phyloP scores from a whole-genome alignment of 2,797 vertebrate genomes.

The Enteromius radiatus region DNA sequence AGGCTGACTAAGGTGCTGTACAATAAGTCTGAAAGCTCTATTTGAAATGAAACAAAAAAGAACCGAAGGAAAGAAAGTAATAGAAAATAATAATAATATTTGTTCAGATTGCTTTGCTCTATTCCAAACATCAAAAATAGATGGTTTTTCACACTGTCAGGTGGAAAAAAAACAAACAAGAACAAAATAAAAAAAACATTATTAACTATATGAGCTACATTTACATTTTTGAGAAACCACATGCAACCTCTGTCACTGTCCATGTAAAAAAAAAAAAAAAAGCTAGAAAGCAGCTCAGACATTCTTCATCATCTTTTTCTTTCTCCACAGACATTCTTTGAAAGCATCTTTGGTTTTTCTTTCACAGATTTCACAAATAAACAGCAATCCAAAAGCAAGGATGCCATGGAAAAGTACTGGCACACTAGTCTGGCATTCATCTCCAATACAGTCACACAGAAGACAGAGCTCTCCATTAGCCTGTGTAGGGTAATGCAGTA shows the following conservation, averaged over 20 bases:
- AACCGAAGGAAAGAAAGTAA: no score
- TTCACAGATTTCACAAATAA: conserved; percentile 6
- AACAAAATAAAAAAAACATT: no score
- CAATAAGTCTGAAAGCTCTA: no score
- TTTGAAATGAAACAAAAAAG: no score
- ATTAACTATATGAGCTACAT: not conserved
- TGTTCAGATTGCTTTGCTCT: not conserved
- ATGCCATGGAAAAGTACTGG: conserved; percentile 34
- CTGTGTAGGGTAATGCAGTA: conserved; percentile 32
- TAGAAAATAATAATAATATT: no score
- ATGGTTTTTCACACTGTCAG: not conserved
- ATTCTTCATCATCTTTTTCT: not conserved
- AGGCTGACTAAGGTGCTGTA: no score
- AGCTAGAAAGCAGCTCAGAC: not conserved
- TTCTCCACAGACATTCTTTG: not conserved
- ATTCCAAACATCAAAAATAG: not conserved
- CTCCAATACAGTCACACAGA: conserved; percentile 13
- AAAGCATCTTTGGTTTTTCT: not conserved
- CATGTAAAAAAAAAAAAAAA: not conserved
- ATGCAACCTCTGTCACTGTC: not conserved
- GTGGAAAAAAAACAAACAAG: not conserved
- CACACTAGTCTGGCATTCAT: conserved; percentile 9
- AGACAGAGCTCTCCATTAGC: conserved; percentile 36
- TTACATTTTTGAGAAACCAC: not conserved
- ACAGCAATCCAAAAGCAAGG: not conserved